A percentile compares a stretch with the other conserved stretches of the same genome.
Evolutionary conservation across 2,797 vertebrate species (phyloP).

Genomic region (Brachyalestes nurse): DNA sequence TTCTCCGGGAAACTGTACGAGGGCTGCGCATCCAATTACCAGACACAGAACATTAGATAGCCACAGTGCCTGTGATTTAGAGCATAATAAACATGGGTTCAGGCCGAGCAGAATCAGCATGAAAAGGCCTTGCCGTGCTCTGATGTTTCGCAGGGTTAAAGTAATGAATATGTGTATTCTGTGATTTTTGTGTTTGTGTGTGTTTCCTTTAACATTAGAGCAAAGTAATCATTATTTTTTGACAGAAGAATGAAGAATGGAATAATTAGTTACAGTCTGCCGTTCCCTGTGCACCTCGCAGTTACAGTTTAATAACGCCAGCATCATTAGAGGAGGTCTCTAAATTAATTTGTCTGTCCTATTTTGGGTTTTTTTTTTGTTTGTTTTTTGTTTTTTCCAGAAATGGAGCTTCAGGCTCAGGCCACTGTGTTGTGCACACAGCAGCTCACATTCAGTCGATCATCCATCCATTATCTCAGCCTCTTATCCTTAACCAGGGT

Average conservation of each 20-base stretch:
- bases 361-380: neutral
- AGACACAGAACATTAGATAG: conserved; percentile 35
- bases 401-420: no score
- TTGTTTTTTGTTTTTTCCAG: no score
- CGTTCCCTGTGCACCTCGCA: conserved; percentile 10
- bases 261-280: conserved; percentile 25
- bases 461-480: no score
- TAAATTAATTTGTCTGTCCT: neutral
- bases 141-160: conserved; percentile 2
- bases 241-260: neutral
- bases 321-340: neutral
- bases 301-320: conserved; percentile 21
- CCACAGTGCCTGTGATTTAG: conserved; percentile 50
- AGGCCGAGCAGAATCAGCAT: conserved; percentile 9
- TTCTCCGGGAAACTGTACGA: conserved; percentile 39
- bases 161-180: conserved; percentile 11
- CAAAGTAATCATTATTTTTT: conserved; percentile 2
- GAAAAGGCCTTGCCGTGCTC: neutral
- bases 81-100: conserved; percentile 45
- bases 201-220: neutral
- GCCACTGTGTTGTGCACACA: no score
- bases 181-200: neutral
- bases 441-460: no score
- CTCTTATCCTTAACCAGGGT: no score
- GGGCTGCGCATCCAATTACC: conserved; percentile 54